These are phyloP conservation scores for Trypoxylon attenuatum DNA, from an alignment of 2,888 invertebrate species.

Conservation along the genomic window DNA sequence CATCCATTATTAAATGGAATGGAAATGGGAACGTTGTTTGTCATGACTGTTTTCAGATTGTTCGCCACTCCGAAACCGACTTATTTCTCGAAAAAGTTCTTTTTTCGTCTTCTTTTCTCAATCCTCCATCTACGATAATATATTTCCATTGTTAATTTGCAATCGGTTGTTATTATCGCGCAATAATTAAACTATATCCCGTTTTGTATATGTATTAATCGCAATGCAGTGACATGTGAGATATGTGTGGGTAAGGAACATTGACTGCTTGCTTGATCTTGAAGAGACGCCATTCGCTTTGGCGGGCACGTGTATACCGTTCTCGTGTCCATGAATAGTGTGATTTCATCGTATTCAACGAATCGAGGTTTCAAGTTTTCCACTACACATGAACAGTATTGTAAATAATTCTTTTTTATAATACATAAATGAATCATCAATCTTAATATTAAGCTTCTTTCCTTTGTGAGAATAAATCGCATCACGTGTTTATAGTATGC, in stretches of 20 bases:
- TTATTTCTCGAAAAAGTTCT: constrained; percentile 3
- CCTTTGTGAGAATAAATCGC: constrained; percentile 19
- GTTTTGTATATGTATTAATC: constrained; percentile 3
- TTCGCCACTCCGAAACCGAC: constrained; percentile 12
- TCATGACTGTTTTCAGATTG: constrained; percentile 27
- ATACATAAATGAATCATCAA: constrained; percentile 18
- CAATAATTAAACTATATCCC: constrained; percentile 2
- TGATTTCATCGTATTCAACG: constrained; percentile 6
- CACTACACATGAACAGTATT: constrained; percentile 56
- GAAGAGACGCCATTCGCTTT: constrained; percentile 68
- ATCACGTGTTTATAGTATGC: constrained; percentile 39
- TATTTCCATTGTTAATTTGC: background rate
- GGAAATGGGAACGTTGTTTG: constrained; percentile 31
- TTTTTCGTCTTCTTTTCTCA: background rate
- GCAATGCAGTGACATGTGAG: constrained; percentile 3
- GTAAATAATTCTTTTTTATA: constrained; percentile 52
- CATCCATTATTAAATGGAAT: background rate
- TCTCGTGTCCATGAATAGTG: constrained; percentile 22
- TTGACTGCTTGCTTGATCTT: constrained; percentile 38
- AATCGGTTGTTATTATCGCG: background rate
- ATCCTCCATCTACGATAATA: background rate
- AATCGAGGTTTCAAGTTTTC: constrained; percentile 8
- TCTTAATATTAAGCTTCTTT: constrained; percentile 10
- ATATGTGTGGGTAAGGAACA: constrained; percentile 29
- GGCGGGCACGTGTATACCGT: constrained; percentile 70